These are phyloP conservation scores for Microchrysa polita DNA, from an alignment of 2,888 invertebrate genomes.

Conservation along the genomic window DNA sequence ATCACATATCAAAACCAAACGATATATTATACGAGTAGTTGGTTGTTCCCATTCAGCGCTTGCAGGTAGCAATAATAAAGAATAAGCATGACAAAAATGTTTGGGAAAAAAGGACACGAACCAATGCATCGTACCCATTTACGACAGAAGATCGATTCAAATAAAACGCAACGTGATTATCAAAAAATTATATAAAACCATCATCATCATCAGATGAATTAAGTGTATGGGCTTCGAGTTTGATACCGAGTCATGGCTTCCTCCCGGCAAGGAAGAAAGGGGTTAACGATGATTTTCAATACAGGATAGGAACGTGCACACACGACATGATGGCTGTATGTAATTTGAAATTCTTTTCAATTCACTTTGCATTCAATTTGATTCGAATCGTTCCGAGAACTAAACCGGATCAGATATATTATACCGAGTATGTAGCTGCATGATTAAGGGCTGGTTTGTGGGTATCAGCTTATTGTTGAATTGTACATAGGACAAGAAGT, in stretches of 20 bases:
- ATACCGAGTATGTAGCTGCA: background rate
- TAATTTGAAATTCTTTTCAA: slow-evolving; percentile 17
- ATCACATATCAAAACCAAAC: slow-evolving; percentile 22
- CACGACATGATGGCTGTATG: background rate
- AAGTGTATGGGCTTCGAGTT: background rate
- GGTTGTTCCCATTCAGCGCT: slow-evolving; percentile 9
- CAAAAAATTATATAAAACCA: slow-evolving; percentile 44
- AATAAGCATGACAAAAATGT: slow-evolving; percentile 35
- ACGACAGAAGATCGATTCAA: slow-evolving; percentile 38
- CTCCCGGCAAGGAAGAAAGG: slow-evolving; percentile 12
- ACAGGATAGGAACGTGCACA: background rate
- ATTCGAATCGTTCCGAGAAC: background rate
- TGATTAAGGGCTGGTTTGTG: background rate
- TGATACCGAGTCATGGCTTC: slow-evolving; percentile 9
- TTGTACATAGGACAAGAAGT: too few relatives aligned
- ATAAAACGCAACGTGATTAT: slow-evolving; percentile 45
- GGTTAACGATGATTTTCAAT: slow-evolving; percentile 13
- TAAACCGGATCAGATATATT: background rate
- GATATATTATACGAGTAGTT: too few relatives aligned
- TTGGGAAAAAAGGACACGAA: slow-evolving; percentile 28
- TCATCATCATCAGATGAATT: slow-evolving; percentile 12
- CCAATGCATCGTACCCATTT: slow-evolving; percentile 17
- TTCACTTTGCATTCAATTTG: slow-evolving; percentile 8
- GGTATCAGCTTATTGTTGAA: too few relatives aligned
- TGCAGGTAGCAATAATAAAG: slow-evolving; percentile 37